Base-by-base conservation (phyloP, 2,888 invertebrate species). In the Plagiodera versicolora region DNA sequence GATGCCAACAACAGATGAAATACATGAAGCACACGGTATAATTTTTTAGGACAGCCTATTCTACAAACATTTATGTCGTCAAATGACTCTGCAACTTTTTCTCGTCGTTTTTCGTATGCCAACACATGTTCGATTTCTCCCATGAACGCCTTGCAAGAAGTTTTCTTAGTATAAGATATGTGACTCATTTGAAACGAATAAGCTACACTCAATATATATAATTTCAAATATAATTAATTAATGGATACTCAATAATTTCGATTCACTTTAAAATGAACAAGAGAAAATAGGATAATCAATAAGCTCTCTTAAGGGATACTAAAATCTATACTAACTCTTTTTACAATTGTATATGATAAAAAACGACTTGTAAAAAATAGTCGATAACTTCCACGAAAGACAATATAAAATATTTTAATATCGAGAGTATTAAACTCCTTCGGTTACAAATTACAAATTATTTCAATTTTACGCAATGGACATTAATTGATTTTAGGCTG, bases 291-390 rank as follows among this genome's bases (percentile, higher is more conserved):
- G 17, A 24, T 49, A 60, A 58, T 49, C 56, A 55, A 60, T 65
- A 67, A 72, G 72, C 69, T 72, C 72, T 70, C 71, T 72, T 73
- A 74, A 73, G 64, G 71, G 67, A 67, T 72, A 72, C 61, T 64
- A 69, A 67, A 70, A 72, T 75, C 77, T 79, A 79, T 72, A 65
- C 75, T 78, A 78, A 75, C 70, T 74, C 73, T 75, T 73, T 76
- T 80, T 80, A 80, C 79, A 79, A 73, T 75, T 79, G 79, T 79
- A 79, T 79, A 79, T 74, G 75, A 72, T 75, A 75, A 79, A 78
- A 78, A 78, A 76, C 73, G 72, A 74, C 77, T 74, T 77, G 77
- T 77, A 78, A 78, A 79, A 71, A 80, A 78, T 73, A 75, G 77
- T 78, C 77, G 77, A 74, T 76, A 75, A 73, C 70, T 71, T 74